Conservation (phyloP, 37 sponge, comb jelly and placozoan genomes). For the Tethya wilhelma region DNA sequence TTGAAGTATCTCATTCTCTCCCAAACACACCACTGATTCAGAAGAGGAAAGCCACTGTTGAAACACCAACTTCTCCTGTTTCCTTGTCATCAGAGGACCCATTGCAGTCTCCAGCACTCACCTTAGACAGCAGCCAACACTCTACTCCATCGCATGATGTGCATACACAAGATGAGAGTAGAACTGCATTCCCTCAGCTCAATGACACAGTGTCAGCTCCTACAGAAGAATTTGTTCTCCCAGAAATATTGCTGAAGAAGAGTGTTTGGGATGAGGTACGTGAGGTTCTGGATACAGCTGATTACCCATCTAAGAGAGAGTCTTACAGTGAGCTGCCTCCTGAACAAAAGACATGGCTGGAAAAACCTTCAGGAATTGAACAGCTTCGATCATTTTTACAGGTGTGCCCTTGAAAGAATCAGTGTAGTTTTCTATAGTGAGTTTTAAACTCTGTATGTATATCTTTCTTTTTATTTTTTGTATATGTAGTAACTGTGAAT, state of each 20-base stretch:
- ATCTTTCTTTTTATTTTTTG: too few relatives aligned
- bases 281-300: conserved; percentile 12
- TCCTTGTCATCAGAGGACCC: background rate
- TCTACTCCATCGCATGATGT: background rate
- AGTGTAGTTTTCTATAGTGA: too few relatives aligned
- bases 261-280: conserved; percentile 26
- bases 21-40: conserved; percentile 26
- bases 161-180: background rate
- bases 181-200: background rate
- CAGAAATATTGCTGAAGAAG: background rate
- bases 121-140: background rate
- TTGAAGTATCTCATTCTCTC: conserved; percentile 14
- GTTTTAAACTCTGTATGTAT: too few relatives aligned
- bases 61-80: background rate
- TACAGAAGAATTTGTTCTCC: background rate
- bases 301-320: background rate
- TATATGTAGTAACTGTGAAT: too few relatives aligned
- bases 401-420: too few relatives aligned
- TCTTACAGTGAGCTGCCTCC: conserved; percentile 33
- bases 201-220: background rate
- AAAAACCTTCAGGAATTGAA: conserved; percentile 29
- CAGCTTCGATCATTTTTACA: conserved; percentile 63
- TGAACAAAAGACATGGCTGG: conserved; percentile 25
- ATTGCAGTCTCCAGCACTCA: background rate
- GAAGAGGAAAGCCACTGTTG: background rate